Evolutionary conservation across 2,797 vertebrate species (phyloP), one percentile per base, ranked within the genome.

Genomic region (Pteronotus mesoamericanus): DNA sequence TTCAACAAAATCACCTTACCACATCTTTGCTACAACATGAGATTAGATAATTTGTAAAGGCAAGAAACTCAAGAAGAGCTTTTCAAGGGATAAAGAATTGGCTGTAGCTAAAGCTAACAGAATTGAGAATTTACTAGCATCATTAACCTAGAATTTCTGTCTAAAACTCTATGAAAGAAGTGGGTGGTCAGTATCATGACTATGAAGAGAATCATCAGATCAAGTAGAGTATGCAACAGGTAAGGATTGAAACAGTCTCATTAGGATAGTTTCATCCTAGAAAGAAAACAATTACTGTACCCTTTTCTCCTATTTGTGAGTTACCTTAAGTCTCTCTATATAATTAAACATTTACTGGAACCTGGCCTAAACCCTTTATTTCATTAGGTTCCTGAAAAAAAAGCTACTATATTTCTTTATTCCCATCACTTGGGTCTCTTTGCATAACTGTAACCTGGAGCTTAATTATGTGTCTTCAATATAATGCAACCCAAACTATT

Each of bases 391-490:
- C 53, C 66, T 59, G 1, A 42, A 26, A 39, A 1, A 69, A 74
- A 74, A 93, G 78, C 1, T 39, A 37, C 46, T 37, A 3, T 74
- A 59, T 82, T 61, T 57, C 15, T 46, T 74, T 46, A 4, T 29
- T 26, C 15, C 16, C 11, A 37, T 78, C 34, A 55, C 15, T 82
- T 87, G 24, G 59, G 0, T 92, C 22, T 95, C 10, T 51, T 3
- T 59, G 18, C 53, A 5, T 55, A 95, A 57, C n/a, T 92, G 46
- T 22, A 95, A 71, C 19, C 19, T 34, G 16, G 2, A 80, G 15
- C 22, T 86, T 95, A 91, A 75, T 92, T 95, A 44, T 69, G 34
- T 83, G 21, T 77, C 26, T 80, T 82, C n/a, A 85, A 19, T 87
- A 87, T 39, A 89, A 48, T 86, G 9, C 9, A 89, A 37, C 26